These are phyloP conservation scores for Hydrolagus affinis DNA, from an alignment of 2,113 vertebrate species.

Conservation along the genomic window DNA sequence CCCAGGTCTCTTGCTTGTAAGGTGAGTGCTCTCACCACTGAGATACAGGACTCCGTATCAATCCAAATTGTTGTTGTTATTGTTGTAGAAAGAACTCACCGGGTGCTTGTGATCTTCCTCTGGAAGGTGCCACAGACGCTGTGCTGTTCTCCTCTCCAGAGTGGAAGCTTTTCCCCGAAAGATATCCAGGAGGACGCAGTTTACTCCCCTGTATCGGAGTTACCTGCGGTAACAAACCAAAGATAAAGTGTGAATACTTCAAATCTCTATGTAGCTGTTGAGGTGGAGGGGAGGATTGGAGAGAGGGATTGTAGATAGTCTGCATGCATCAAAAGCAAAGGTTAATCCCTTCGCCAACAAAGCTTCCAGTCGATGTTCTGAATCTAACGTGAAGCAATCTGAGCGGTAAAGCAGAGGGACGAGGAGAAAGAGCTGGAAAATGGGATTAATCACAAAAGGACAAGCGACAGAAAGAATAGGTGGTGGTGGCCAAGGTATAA, in stretches of 20 bases:
- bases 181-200: slow-evolving; percentile 83
- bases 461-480: no score
- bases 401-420: no score
- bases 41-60: no score
- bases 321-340: background rate
- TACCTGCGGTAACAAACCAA: slow-evolving; percentile 49
- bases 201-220: slow-evolving; percentile 91
- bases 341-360: background rate
- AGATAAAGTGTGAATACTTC: background rate
- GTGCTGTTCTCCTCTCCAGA: slow-evolving; percentile 78
- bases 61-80: no score
- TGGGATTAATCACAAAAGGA: no score
- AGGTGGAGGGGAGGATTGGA: background rate
- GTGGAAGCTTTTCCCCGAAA: slow-evolving; percentile 93
- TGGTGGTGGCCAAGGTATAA: no score
- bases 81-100: slow-evolving; percentile 48
- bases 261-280: background rate
- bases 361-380: background rate
- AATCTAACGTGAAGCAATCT: no score
- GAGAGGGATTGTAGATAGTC: background rate
- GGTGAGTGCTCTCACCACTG: no score
- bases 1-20: no score
- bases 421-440: no score
- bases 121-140: slow-evolving; percentile 76
- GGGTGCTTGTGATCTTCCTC: slow-evolving; percentile 72